These are phyloP conservation scores for Periphyllus acericola DNA, from an alignment of 2,888 invertebrate species.

Conservation along the genomic window DNA sequence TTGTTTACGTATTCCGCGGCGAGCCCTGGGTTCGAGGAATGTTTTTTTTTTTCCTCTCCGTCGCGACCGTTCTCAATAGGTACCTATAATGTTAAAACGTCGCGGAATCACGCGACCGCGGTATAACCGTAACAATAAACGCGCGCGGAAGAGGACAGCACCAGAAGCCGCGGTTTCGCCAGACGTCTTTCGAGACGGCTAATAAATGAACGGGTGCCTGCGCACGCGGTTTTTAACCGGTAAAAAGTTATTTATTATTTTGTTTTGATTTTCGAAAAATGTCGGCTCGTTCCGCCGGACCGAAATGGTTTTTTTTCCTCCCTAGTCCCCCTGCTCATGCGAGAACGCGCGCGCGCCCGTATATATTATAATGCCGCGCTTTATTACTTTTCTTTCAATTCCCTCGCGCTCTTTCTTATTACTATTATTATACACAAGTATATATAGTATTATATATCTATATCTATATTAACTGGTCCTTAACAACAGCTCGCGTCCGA, in stretches of 20 bases:
- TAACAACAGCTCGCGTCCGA: background rate
- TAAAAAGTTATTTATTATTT: background rate
- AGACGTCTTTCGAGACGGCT: background rate
- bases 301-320: constrained; percentile 2
- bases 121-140: background rate
- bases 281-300: background rate
- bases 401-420: constrained; percentile 5
- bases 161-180: background rate
- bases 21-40: background rate
- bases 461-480: background rate
- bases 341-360: background rate
- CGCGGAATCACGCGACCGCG: no score
- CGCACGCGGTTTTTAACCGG: background rate
- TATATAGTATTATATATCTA: no score
- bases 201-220: background rate
- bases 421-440: background rate
- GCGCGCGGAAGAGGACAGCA: background rate
- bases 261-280: background rate
- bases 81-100: background rate
- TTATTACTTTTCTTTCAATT: background rate
- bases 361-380: background rate
- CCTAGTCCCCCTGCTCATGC: background rate
- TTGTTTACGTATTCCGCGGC: background rate
- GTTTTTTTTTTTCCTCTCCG: background rate
- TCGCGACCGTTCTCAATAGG: background rate